Evolutionary conservation across 2,888 invertebrate species (phyloP), one percentile per base, ranked within the genome.

Genomic region (Tortricodes alternella): DNA sequence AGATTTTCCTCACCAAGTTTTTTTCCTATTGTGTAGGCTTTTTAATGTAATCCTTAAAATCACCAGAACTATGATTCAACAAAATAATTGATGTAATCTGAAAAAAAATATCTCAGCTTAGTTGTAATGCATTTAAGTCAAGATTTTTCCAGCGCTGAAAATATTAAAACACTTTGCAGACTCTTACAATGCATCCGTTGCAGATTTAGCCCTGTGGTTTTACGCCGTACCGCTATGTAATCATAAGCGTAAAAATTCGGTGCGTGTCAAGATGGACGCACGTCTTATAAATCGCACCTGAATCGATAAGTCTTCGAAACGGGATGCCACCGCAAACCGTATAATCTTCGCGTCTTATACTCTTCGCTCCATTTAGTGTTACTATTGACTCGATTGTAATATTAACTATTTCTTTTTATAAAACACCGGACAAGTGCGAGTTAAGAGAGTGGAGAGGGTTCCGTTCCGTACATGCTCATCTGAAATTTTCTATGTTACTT

Each of bases 171-270:
- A 53, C 27, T 37, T 21, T 23, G 38, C 21, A 9, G 16, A 38
- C 16, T 46, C 44, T 44, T 35, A 44, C 27, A 11, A 52, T 9
- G 39, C 16, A 23, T 15, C 44, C 16, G 57, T 53, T 63, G 64
- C 62, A 66, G 66, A 68, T 73, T 76, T 66, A 24, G 65, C 66
- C 74, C 74, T 73, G 78, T 76, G 76, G 77, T 79, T 71, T 61
- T 60, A 63, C 59, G 48, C 56, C 61, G 61, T 75, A 80, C 85
- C 84, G 86, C 76, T 85, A 86, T 80, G 67, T 80, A 82, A 85
- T 85, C 76, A 74, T 65, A 65, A 63, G 60, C 74, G 68, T 70
- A 68, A 71, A 74, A 77, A 73, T 73, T 71, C 63, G 68, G 63
- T 71, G 70, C 72, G 71, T 67, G 73, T 70, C 68, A 65, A 63